Base-by-base conservation (phyloP, 2,797 vertebrate species). In the Falco novaeseelandiae region DNA sequence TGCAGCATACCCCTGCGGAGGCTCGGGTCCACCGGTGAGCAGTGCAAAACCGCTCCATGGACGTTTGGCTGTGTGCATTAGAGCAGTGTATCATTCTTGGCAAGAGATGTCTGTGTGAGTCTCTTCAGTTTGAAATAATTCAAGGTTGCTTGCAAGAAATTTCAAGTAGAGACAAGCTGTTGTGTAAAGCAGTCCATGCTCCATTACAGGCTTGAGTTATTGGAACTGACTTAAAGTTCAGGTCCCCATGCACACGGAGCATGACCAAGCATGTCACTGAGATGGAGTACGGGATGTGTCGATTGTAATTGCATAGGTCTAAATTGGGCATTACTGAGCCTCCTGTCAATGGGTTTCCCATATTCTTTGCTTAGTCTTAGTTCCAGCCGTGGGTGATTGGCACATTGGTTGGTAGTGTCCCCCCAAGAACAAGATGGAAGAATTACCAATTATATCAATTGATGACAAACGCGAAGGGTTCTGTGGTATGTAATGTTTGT, bases 21-120 rank as follows among this genome's bases (percentile, higher is more conserved):
- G 44, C 67, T 71, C 29, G 6, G 58, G 32, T 8, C 34, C 15
- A 0, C 1, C 0, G 1, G n/a, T 63, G 72, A 25, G 10, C 22
- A 6, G 1, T 14, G 32, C 16, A 49, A 19, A 80, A 30, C n/a
- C 8, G 4, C n/a, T 61, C 29, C 69, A 17, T 8, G 25, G 54
- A n/a, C 0, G 0, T n/a, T 29, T 5, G 63, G 71, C 65, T 1
- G 0, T 0, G 2, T 21, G 30, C 2, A 1, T 16, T 55, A 34
- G 54, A 52, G 52, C 32, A 21, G 29, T 1, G 2, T 44, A 8
- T 42, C 7, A 0, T 14, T 72, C 34, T 40, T 1, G 0, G 69
- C 36, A 36, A 21, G 85, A 73, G 29, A 5, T 8, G 49, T 38
- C 61, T 23, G 0, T 1, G 32, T 4, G 61, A 72, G 62, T 8